phyloP scores from a whole-genome alignment of 2,797 vertebrate species.

The Alfaro cultratus region DNA sequence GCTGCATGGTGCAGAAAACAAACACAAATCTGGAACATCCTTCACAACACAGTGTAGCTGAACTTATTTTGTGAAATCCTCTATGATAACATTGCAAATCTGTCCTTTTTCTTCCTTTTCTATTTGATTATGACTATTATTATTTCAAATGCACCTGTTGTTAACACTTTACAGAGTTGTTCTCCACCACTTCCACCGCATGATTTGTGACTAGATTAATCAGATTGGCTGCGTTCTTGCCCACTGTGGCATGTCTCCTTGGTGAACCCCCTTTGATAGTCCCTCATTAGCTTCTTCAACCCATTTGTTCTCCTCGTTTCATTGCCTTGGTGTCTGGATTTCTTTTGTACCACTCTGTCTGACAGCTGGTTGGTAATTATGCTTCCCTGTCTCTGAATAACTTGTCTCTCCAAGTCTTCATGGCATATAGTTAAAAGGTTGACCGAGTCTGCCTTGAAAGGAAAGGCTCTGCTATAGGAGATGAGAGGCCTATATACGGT shows the following conservation, averaged over 20 bases:
- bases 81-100: neutral
- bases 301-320: constrained; percentile 31
- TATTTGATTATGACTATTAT: neutral
- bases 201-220: constrained; percentile 40
- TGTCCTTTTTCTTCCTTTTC: neutral
- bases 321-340: constrained; percentile 15
- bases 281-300: constrained; percentile 43
- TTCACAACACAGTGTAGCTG: neutral
- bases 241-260: constrained; percentile 54
- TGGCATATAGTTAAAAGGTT: constrained; percentile 64
- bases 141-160: neutral
- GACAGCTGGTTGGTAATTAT: constrained; percentile 37
- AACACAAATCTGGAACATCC: neutral
- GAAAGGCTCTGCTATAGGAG: constrained; percentile 26
- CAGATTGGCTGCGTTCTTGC: constrained; percentile 56
- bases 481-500: neutral
- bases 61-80: neutral
- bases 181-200: constrained; percentile 8
- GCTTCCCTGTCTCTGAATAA: constrained; percentile 37
- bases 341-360: constrained; percentile 51
- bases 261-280: constrained; percentile 23
- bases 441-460: constrained; percentile 18
- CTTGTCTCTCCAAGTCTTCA: constrained; percentile 24
- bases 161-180: constrained; percentile 1
- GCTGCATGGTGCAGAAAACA: neutral